These are phyloP conservation scores for Blennius ocellaris DNA, from an alignment of 2,113 vertebrate species.

Conservation along the genomic window DNA sequence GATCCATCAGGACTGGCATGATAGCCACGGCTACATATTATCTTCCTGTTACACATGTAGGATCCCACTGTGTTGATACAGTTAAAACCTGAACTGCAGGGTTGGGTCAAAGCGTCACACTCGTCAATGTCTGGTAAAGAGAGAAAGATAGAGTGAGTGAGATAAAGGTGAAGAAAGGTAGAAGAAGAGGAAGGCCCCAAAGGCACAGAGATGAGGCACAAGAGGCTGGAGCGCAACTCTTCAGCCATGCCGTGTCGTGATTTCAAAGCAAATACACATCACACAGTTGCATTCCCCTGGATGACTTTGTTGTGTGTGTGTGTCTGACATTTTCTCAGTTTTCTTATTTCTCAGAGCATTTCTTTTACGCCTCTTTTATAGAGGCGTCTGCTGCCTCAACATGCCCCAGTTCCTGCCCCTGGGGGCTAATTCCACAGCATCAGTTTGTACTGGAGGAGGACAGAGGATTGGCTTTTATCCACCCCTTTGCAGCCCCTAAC, in stretches of 20 bases:
- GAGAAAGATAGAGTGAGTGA: conserved; percentile 4
- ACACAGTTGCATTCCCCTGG: conserved; percentile 41
- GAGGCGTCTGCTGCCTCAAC: conserved; percentile 73
- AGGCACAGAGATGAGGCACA: conserved; percentile 24
- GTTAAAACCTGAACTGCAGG: conserved; percentile 89
- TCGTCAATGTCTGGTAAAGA: conserved; percentile 77
- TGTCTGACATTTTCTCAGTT: conserved; percentile 63
- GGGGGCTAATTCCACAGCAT: conserved; percentile 82
- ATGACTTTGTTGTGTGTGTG: conserved; percentile 52
- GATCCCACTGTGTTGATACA: conserved; percentile 95
- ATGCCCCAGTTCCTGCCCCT: conserved; percentile 81
- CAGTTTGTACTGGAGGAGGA: conserved; percentile 74
- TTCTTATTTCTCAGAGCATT: conserved; percentile 70
- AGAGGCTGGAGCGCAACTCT: conserved; percentile 44
- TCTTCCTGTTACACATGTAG: conserved; percentile 90
- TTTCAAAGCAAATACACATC: conserved; percentile 70
- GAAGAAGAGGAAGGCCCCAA: conserved; percentile 24
- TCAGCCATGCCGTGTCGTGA: conserved; percentile 33
- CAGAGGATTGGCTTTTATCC: conserved; percentile 78
- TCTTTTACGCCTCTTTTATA: conserved; percentile 67
- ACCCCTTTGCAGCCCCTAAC: conserved; percentile 67
- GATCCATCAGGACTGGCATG: conserved; percentile 89
- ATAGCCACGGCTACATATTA: conserved; percentile 89
- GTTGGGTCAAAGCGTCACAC: conserved; percentile 79
- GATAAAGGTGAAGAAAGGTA: conserved; percentile 29